Base-by-base conservation (phyloP, 2,113 vertebrate genomes). In the Tetrao urogallus region DNA sequence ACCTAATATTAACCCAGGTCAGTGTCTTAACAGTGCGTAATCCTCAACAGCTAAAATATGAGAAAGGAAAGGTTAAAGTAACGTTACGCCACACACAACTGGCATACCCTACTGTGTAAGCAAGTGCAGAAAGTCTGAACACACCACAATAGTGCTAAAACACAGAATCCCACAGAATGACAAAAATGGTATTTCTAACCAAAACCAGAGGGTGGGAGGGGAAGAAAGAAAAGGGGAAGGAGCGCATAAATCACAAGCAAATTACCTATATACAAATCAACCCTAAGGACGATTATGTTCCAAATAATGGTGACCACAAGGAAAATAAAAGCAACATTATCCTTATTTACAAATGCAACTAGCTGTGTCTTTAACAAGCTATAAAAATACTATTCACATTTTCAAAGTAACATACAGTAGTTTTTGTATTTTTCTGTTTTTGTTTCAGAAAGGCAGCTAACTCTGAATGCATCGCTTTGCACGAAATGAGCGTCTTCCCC, bases 331-430 rank as follows among this genome's bases (percentile, higher is more conserved):
- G 96, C 96, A 97, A 97, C 97, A 95, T 93, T 97, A 97, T 97
- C 97, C 97, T 97, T 99, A 99, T 99, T 98, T 99, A 99, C 99
- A 99, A 98, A 98, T 97, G 97, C 97, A 97, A 98, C 98, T 96
- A 97, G 97, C 97, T 98, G 94, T 98, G 97, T 97, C 98, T 98
- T 98, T 97, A 98, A 98, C 98, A 98, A 98, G 98, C 98, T 99
- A 99, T 98, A 99, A 99, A 99, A 99, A 99, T 99, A 99, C 98
- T 99, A 98, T 99, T 99, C 99, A 99, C 99, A 99, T 99, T 99
- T 99, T 98, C 98, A 98, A 98, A 97, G 97, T 98, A 98, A 98
- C 98, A 97, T 98, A 98, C 98, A 98, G 98, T 98, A 98, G 98
- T 97, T 96, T 98, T 97, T 90, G 71, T 85, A 16, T 92, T 94